Conservation (phyloP, 23 tunicate species). For the Styela plicata region DNA sequence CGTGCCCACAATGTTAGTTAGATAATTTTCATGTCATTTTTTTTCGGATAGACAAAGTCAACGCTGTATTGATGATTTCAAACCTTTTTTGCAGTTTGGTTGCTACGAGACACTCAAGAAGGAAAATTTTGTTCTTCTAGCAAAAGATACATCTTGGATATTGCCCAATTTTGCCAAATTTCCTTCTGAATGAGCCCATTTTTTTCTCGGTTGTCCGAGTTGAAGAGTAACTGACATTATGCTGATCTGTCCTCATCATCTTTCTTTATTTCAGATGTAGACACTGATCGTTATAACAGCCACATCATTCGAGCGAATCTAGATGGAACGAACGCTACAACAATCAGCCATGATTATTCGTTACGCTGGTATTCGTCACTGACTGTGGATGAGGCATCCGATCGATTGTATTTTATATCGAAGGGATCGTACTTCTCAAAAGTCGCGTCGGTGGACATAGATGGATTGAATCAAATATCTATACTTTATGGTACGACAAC, state of each 20-base stretch:
- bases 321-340: conserved; percentile 20
- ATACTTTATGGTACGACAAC: conserved; percentile 10
- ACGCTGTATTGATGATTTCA: too few species aligned
- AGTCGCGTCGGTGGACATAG: conserved; percentile 7
- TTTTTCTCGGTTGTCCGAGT: too few species aligned
- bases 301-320: not conserved
- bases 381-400: conserved; percentile 9
- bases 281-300: not conserved
- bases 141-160: too few species aligned
- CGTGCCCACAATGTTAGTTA: too few species aligned
- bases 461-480: not conserved
- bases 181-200: too few species aligned
- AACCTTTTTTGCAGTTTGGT: too few species aligned
- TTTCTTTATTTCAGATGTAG: not conserved
- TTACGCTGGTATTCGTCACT: conserved; percentile 7
- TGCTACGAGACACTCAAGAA: too few species aligned
- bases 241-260: not conserved
- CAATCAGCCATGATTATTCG: not conserved
- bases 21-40: too few species aligned
- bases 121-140: too few species aligned
- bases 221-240: too few species aligned
- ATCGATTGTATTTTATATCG: conserved; percentile 6
- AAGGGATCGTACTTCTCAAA: conserved; percentile 13
- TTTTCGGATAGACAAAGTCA: too few species aligned
- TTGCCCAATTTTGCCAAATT: too few species aligned